Evolutionary conservation across 2,113 vertebrate species (phyloP).

Genomic region (Gopherus flavomarginatus): DNA sequence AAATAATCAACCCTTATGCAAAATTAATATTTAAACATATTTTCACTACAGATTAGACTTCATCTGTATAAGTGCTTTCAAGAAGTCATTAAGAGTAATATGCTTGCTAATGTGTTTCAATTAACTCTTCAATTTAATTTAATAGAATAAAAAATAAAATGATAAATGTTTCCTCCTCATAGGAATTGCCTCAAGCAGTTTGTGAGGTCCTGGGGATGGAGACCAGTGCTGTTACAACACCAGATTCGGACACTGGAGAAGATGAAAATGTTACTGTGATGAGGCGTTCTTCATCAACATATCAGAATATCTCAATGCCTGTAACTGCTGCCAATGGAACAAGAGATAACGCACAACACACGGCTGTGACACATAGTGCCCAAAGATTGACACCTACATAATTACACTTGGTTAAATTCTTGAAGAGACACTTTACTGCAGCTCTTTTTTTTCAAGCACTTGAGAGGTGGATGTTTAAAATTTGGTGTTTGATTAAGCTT

Average conservation of each 20-base stretch:
- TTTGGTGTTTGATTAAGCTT: slow-evolving; percentile 82
- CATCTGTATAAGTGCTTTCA: not conserved
- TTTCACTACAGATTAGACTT: not conserved
- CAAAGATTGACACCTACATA: slow-evolving; percentile 80
- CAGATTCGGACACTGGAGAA: slow-evolving; percentile 75
- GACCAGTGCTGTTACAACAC: slow-evolving; percentile 63
- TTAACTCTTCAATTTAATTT: not conserved
- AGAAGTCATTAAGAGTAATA: not conserved
- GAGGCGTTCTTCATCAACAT: slow-evolving; percentile 16
- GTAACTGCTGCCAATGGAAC: slow-evolving; percentile 76
- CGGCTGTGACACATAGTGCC: slow-evolving; percentile 65
- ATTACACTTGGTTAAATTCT: slow-evolving; percentile 44
- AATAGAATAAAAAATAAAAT: not conserved
- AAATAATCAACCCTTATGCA: not conserved
- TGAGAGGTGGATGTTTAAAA: slow-evolving; percentile 81
- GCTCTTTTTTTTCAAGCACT: slow-evolving; percentile 74
- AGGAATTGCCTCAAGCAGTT: slow-evolving; percentile 91
- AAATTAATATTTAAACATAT: not conserved
- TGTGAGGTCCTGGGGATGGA: slow-evolving; percentile 87
- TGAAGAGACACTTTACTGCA: slow-evolving; percentile 69
- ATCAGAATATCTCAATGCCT: slow-evolving; percentile 63
- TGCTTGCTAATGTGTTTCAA: not conserved
- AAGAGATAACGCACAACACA: slow-evolving; percentile 71
- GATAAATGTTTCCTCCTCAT: not conserved
- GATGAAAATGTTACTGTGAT: slow-evolving; percentile 71